Base-by-base conservation (phyloP, 53 echinoderm and acorn worm species). In the Holothuria leucospilota region DNA sequence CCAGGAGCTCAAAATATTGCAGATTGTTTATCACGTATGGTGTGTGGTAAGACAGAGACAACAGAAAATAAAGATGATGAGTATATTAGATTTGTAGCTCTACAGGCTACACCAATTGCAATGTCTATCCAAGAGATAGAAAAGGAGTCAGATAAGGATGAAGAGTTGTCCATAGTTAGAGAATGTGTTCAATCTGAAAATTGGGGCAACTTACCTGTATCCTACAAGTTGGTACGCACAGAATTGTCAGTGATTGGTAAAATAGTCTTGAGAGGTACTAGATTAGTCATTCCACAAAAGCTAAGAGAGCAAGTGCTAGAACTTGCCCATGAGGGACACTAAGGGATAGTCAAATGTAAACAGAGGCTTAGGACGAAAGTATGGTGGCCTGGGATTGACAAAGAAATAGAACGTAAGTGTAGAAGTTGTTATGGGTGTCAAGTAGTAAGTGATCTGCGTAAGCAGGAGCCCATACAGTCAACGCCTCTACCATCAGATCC, bases 61-160 rank as follows among this genome's bases (percentile, higher is more conserved):
- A n/a, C n/a, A n/a, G n/a, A n/a, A n/a, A n/a, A n/a, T n/a, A n/a
- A n/a, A n/a, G n/a, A n/a, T n/a, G n/a, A n/a, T 27, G 61, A 85
- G 21, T 90, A 79, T 67, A 78, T 85, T 34, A 27, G 86, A 29
- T 90, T 86, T 49, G 69, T 90, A 26, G 90, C 90, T n/a, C 61
- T 86, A 29, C 63, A 78, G 25, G 79, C 86, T 18, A 78, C 90
- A 58, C 69, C 90, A 27, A 27, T 67, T 62, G 86, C 80, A 24
- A 53, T 90, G 78, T 73, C 90, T n/a, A 85, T 62, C 51, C 62
- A 72, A 29, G 73, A 85, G 63, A 51, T 74, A 20, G 85, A 85
- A 65, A 23, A 49, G 20, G 69, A n/a, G n/a, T n/a, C n/a, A n/a
- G n/a, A 62, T 8, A 52, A 61, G 21, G 81, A 90, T 27, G 42